Evolutionary conservation across 2,113 vertebrate genomes (phyloP).

Genomic region (Turdus rufiventris): DNA sequence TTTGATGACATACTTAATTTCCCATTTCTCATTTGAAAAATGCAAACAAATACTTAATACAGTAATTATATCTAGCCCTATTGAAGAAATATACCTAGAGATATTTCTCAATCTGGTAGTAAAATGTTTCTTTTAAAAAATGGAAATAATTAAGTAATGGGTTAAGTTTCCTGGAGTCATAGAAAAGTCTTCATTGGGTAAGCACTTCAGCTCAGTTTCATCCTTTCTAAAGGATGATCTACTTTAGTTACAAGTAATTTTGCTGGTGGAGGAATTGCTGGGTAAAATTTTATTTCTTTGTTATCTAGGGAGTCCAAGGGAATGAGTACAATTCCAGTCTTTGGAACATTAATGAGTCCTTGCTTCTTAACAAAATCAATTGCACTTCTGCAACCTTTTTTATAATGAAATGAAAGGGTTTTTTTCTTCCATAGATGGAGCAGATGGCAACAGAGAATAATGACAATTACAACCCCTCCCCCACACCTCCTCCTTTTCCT

Average conservation of each 20-base stretch:
- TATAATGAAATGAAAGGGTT: constrained; percentile 17
- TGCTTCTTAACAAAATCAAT: constrained; percentile 44
- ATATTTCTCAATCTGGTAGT: neutral
- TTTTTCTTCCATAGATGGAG: constrained; percentile 19
- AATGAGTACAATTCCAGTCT: constrained; percentile 22
- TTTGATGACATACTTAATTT: neutral
- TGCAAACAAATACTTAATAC: neutral
- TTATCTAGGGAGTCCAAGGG: constrained; percentile 5
- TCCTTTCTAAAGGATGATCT: constrained; percentile 1
- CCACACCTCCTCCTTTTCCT: neutral
- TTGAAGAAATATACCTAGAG: neutral
- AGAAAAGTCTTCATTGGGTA: neutral
- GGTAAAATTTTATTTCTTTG: constrained; percentile 39
- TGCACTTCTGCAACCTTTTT: constrained; percentile 45
- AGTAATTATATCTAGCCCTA: neutral
- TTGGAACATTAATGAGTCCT: constrained; percentile 17
- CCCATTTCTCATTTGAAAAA: neutral
- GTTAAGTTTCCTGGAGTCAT: neutral
- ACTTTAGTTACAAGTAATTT: constrained; percentile 33
- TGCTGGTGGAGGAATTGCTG: constrained; percentile 8
- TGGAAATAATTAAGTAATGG: neutral
- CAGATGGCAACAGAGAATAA: constrained; percentile 22
- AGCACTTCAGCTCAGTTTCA: neutral
- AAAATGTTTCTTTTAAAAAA: neutral
- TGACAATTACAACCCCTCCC: neutral